Evolutionary conservation across 2,113 vertebrate genomes (phyloP), one percentile per base, ranked within the genome.

Genomic region (Pundamilia nyererei): DNA sequence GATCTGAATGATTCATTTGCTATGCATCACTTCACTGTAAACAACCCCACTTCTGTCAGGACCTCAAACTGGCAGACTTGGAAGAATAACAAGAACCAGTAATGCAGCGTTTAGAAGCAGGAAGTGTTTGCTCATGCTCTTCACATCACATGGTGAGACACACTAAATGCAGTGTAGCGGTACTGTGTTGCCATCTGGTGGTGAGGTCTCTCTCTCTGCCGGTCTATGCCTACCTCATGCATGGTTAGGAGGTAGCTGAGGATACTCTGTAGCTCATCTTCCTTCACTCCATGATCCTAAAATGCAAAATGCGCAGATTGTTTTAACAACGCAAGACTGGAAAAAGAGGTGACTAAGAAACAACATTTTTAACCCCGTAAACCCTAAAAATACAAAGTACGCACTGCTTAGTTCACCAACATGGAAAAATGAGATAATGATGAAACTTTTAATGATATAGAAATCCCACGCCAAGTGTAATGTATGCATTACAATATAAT

Each of bases 211-310:
- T n/a, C 3, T 49, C 38, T 56, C 21, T 79, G 68, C 53, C 6
- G 9, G 14, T 62, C 5, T 4, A 21, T 88, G 4, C 86, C 92
- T 97, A 99, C 99, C 98, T 99, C 99, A 6, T 99, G 99, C 92
- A 99, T 98, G 72, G 98, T 99, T 49, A 99, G 97, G 56, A 99
- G 96, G 83, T 99, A 99, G 96, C 98, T 99, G 81, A 99, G 97
- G 95, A 99, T 98, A 86, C 98, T 98, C 94, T 99, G 98, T 7
- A 99, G 96, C 92, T 99, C 99, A 79, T 99, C 98, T 94, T 99
- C 98, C 92, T 99, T 99, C 80, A 99, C 97, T 17, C 98, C 98
- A 35, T 96, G 96, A 94, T 99, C 99, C 99, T 99, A 94, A 29
- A 95, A 94, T 94, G 40, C 7, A 94, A 94, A 68, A 68, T 90